Conservation (phyloP, 2,113 vertebrate species). For the Chrysemys picta region DNA sequence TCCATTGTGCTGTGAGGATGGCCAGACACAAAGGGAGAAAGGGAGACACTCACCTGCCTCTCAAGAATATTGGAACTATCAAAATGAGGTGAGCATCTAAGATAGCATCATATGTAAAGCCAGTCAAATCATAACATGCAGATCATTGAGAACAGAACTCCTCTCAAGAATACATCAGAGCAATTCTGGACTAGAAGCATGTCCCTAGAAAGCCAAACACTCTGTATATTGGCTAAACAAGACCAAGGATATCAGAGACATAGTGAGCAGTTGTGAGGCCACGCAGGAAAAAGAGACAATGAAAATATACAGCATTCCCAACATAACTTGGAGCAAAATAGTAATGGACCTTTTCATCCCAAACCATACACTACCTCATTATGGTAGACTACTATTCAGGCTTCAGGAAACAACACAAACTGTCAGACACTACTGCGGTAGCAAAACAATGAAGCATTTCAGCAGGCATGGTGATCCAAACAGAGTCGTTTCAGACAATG, state of each 20-base stretch:
- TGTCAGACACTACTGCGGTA: not conserved
- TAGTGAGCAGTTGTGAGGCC: not conserved
- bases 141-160: not conserved
- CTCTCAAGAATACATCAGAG: not conserved
- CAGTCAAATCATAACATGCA: not conserved
- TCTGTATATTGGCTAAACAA: accelerated
- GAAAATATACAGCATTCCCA: not conserved
- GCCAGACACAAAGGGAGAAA: not conserved
- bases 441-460: not conserved
- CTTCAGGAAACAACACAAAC: not conserved
- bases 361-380: not conserved
- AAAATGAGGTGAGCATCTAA: not conserved
- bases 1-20: not conserved
- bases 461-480: not conserved
- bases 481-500: not conserved
- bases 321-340: not conserved
- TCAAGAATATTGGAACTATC: not conserved
- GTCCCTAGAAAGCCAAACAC: not conserved
- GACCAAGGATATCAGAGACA: not conserved
- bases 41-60: not conserved
- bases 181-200: not conserved
- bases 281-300: not conserved
- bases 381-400: not conserved
- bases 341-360: not conserved
- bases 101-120: too few relatives aligned